Evolutionary conservation across 2,888 invertebrate species (phyloP), one percentile per base, ranked within the genome.

Genomic region (Chorisops tibialis): DNA sequence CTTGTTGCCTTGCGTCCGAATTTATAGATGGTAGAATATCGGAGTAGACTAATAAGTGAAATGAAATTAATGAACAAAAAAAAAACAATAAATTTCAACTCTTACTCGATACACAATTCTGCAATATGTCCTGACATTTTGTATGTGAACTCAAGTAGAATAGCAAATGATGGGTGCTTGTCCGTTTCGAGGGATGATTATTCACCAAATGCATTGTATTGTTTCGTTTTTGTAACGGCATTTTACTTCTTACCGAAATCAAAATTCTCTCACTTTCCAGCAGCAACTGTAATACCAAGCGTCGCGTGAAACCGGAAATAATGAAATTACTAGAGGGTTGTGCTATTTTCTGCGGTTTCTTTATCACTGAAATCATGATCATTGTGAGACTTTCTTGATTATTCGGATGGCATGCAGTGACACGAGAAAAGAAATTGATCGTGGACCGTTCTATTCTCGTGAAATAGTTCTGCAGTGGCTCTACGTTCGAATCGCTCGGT

Each of bases 271-370:
- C 93, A 71, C 89, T 90, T 71, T 94, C 93, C 66, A 96, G 79
- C 66, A 96, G 80, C 61, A 95, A 82, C 71, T 95, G 93, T 59
- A 95, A 80, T 67, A 95, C 87, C 62, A 96, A 80, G 58, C 94
- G 85, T 24, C 95, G 85, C 41, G 93, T 90, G 79, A 95, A 95
- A 6, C 94, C 93, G 0, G 91, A 89, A 72, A 95, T 89, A 11
- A 74, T 71, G 22, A 68, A 62, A 61, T 69, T 70, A 38, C 67
- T 69, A 38, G 43, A 6, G 4, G 43, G 35, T 69, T 43, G 69
- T 67, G 59, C 14, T 12, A 56, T 69, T 68, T 60, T 70, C 70
- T 65, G 61, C 39, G 71, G 69, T 59, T 71, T 70, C 9, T 67
- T 67, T 24, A 74, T 73, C 19, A 78, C 77, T 12, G 76, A 73